These are phyloP conservation scores for Anguilla japonica DNA, from an alignment of 2,113 vertebrate species.

Conservation along the genomic window DNA sequence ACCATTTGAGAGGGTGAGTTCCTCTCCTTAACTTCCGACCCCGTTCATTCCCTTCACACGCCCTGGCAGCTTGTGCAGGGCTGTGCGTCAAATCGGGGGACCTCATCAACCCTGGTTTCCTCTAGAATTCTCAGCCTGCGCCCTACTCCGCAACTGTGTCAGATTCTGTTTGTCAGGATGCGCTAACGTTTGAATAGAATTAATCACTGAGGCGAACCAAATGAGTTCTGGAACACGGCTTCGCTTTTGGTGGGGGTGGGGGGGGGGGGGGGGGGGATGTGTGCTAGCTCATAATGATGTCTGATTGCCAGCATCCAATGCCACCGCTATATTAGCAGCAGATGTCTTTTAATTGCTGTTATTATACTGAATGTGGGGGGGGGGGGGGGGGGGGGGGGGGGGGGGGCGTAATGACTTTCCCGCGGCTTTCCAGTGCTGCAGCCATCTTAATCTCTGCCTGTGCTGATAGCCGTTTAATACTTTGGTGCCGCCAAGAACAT, in stretches of 20 bases:
- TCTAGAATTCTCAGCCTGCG: not conserved
- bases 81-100: not conserved
- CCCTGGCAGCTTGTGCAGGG: not conserved
- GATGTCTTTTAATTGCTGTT: constrained; percentile 79
- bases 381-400: constrained; percentile 71
- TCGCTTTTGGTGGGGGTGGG: constrained; percentile 67
- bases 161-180: constrained; percentile 61
- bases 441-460: constrained; percentile 1
- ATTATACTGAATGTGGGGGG: constrained; percentile 72
- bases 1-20: not conserved
- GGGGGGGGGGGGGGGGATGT: constrained; percentile 46
- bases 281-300: constrained; percentile 77
- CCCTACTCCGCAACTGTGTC: constrained; percentile 59
- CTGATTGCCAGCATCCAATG: constrained; percentile 75
- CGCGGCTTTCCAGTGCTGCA: constrained; percentile 65
- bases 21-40: not conserved
- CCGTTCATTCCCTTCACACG: not conserved
- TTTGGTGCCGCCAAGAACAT: not conserved
- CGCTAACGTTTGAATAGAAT: constrained; percentile 72
- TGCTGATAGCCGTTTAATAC: constrained; percentile 17
- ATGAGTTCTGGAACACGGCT: constrained; percentile 74
- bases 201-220: constrained; percentile 73
- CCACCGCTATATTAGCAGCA: constrained; percentile 69
- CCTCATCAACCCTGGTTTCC: constrained; percentile 4
- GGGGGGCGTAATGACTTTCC: constrained; percentile 76